These are phyloP conservation scores for Lordiphosa fenestrarum DNA, from an alignment of 2,888 invertebrate genomes.

Conservation along the genomic window DNA sequence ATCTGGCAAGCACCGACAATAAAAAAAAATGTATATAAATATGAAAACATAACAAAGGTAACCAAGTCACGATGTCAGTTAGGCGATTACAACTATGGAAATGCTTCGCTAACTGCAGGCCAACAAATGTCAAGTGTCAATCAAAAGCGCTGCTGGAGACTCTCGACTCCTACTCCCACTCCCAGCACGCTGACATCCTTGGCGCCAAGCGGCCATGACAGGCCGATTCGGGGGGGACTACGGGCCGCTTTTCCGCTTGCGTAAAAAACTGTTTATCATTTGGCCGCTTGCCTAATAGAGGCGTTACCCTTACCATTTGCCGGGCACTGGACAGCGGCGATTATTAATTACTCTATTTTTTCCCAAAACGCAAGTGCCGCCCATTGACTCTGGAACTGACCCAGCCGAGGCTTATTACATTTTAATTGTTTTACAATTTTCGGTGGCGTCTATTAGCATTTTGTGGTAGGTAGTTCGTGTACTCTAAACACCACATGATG, in stretches of 20 bases:
- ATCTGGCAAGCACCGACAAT: constrained; percentile 32
- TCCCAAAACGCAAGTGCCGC: constrained; percentile 53
- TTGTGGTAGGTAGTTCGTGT: constrained; percentile 8
- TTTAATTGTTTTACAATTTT: constrained; percentile 77
- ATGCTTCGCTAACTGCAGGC: constrained; percentile 47
- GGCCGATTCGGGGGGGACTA: constrained; percentile 5
- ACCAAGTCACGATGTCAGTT: constrained; percentile 58
- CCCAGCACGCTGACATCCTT: constrained; percentile 30
- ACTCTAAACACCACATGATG: constrained; percentile 59
- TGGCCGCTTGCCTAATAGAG: constrained; percentile 60
- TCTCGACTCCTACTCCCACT: constrained; percentile 12
- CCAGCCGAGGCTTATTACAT: constrained; percentile 62
- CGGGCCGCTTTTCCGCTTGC: constrained; percentile 12
- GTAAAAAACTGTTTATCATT: constrained; percentile 69
- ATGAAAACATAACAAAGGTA: constrained; percentile 2
- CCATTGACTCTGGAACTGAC: constrained; percentile 48
- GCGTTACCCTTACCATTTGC: constrained; percentile 43
- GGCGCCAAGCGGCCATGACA: constrained; percentile 11
- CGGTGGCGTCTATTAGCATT: constrained; percentile 71
- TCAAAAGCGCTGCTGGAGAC: constrained; percentile 61
- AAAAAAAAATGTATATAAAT: background rate
- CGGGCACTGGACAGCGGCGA: constrained; percentile 37
- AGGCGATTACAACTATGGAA: constrained; percentile 47
- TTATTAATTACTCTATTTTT: constrained; percentile 73
- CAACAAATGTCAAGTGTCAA: constrained; percentile 69